These are phyloP conservation scores for Andrena flavipes DNA, from an alignment of 2,888 invertebrate genomes.

Conservation along the genomic window DNA sequence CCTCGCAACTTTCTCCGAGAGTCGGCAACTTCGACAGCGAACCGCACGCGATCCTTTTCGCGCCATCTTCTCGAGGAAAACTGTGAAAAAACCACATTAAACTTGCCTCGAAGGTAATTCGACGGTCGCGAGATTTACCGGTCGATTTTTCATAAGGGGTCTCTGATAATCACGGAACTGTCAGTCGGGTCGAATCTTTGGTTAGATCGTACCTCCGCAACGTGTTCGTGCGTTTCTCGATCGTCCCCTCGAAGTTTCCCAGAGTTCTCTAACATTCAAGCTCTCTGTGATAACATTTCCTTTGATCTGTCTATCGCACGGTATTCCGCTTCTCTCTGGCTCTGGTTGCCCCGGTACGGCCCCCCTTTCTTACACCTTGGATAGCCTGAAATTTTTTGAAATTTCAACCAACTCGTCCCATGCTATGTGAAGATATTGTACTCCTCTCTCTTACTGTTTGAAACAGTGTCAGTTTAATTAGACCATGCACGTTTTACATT, in stretches of 20 bases:
- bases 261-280: constrained; percentile 11
- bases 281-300: not conserved
- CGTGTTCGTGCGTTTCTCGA: constrained; percentile 38
- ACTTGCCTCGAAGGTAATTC: constrained; percentile 56
- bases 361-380: not conserved
- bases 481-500: not conserved
- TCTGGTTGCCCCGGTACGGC: not conserved
- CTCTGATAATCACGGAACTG: constrained; percentile 48
- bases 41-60: constrained; percentile 82
- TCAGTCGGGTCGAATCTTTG: constrained; percentile 56
- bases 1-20: constrained; percentile 10
- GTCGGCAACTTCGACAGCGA: constrained; percentile 73
- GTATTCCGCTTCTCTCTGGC: not conserved
- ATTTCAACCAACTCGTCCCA: not conserved
- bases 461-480: constrained; percentile 4
- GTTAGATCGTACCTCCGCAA: constrained; percentile 51
- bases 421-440: not conserved
- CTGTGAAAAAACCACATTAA: constrained; percentile 59
- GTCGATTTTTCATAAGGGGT: constrained; percentile 23
- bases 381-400: not conserved
- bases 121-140: constrained; percentile 27
- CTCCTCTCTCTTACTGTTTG: not conserved
- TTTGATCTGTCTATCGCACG: not conserved
- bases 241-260: constrained; percentile 9
- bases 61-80: constrained; percentile 86